These are phyloP conservation scores for Setophaga coronata DNA, from an alignment of 2,113 vertebrate genomes.

Conservation along the genomic window DNA sequence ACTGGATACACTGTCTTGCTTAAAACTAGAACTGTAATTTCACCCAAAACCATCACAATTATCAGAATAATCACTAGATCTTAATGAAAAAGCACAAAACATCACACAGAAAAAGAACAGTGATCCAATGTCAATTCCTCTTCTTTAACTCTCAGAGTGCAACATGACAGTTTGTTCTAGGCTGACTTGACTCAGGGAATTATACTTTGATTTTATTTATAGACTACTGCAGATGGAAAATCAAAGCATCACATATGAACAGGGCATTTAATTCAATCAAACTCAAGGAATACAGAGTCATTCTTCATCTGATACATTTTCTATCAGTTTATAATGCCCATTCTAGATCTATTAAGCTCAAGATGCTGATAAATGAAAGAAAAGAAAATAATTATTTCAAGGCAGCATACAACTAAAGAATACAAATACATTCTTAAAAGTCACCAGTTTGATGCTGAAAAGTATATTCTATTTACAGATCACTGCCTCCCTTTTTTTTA, in stretches of 20 bases:
- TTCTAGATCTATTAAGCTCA: not conserved
- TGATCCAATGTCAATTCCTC: not conserved
- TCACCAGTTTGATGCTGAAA: not conserved
- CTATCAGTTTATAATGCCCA: not conserved
- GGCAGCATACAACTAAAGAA: not conserved
- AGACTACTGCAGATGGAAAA: not conserved
- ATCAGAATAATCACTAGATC: not conserved
- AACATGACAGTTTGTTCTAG: not conserved
- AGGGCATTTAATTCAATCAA: not conserved
- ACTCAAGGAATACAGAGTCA: not conserved
- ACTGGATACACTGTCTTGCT: not conserved
- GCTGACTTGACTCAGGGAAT: not conserved
- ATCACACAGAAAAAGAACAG: not conserved
- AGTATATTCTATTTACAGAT: not conserved
- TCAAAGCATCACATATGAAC: not conserved
- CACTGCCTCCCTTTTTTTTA: not conserved
- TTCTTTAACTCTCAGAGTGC: not conserved
- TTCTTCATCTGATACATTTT: not conserved
- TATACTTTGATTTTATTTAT: not conserved
- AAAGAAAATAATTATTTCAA: not conserved
- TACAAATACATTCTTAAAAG: not conserved
- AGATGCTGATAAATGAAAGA: not conserved
- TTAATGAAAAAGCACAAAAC: not conserved
- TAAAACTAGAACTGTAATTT: not conserved
- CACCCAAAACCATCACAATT: not conserved